Evolutionary conservation across 2,797 vertebrate species (phyloP).

Genomic region (Hipposideros larvatus): DNA sequence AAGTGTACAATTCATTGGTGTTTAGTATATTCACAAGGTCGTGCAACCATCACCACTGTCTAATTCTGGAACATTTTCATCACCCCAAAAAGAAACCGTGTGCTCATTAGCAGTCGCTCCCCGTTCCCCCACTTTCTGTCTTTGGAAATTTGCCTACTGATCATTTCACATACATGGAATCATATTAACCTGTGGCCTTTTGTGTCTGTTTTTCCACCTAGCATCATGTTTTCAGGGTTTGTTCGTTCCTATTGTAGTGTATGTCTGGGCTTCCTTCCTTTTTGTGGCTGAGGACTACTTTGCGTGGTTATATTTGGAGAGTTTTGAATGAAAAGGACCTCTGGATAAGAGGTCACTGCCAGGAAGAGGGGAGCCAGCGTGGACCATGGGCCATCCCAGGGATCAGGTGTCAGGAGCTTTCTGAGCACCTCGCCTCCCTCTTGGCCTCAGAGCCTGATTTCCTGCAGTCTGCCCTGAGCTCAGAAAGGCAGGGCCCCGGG

Average conservation of each 20-base stretch:
- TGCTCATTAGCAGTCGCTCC: too few species aligned
- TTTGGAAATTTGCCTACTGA: too few species aligned
- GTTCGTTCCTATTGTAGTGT: neutral
- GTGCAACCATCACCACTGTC: neutral
- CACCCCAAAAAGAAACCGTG: neutral
- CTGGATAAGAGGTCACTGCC: neutral
- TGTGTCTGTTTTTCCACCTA: too few species aligned
- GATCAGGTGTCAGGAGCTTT: accelerated
- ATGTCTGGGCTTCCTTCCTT: neutral
- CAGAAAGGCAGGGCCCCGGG: too few species aligned
- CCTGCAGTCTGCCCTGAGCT: too few species aligned
- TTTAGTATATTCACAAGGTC: neutral
- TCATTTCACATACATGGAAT: too few species aligned
- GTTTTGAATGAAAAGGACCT: neutral
- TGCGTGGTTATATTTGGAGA: neutral
- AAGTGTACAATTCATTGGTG: neutral
- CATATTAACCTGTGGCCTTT: too few species aligned
- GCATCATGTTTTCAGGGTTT: too few species aligned
- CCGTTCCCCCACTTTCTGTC: too few species aligned
- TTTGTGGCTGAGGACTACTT: neutral
- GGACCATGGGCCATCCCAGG: neutral
- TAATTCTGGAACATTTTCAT: neutral
- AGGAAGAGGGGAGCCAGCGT: neutral
- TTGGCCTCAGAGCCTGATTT: neutral
- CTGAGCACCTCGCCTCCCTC: neutral